phyloP scores from a whole-genome alignment of 2,797 vertebrate species.

The Enteromius trimaculatus region DNA sequence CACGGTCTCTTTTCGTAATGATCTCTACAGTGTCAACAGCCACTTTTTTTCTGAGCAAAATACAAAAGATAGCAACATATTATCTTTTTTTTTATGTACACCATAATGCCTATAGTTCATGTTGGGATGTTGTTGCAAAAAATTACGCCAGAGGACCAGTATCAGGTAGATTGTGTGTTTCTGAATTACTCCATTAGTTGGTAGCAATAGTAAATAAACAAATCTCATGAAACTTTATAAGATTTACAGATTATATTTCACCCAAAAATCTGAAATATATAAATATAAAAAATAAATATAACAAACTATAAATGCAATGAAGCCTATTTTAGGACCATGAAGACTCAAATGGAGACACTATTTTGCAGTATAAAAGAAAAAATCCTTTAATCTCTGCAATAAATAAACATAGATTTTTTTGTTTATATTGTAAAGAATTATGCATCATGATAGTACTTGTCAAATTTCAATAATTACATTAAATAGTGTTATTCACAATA shows the following conservation, averaged over 20 bases:
- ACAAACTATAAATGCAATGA: background rate
- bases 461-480: background rate
- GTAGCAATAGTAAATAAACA: background rate
- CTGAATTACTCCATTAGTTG: background rate
- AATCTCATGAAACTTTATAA: conserved; percentile 1
- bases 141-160: background rate
- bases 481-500: background rate
- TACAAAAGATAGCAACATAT: conserved; percentile 6
- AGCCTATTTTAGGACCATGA: background rate
- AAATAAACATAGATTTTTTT: background rate
- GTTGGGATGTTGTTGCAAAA: background rate
- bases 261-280: background rate
- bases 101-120: conserved; percentile 13
- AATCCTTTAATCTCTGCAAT: background rate
- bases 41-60: conserved; percentile 25
- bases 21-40: background rate
- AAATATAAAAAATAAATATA: background rate
- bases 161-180: conserved; percentile 18
- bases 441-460: background rate
- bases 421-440: background rate
- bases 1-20: background rate
- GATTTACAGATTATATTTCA: background rate
- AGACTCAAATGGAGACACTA: background rate
- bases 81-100: background rate
- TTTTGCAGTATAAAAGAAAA: background rate